These are phyloP conservation scores for Oligia fasciuncula DNA, from an alignment of 2,888 invertebrate genomes.

Conservation along the genomic window DNA sequence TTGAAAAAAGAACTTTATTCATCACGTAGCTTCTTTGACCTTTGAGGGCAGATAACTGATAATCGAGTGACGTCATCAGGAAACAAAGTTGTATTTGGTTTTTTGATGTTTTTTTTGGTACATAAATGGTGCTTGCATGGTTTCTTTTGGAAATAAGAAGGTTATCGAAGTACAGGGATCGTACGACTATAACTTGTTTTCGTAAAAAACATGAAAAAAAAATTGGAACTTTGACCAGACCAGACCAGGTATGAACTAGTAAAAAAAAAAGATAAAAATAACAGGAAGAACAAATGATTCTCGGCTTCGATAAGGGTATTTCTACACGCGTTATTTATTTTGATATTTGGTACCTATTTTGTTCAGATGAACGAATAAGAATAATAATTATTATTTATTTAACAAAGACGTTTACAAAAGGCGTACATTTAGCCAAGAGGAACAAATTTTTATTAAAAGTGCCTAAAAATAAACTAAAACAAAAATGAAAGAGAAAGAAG, in stretches of 20 bases:
- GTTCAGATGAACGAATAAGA: too few species aligned
- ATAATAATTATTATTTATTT: too few species aligned
- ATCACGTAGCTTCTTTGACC: slow-evolving; percentile 31
- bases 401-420: too few species aligned
- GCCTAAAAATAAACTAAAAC: too few species aligned
- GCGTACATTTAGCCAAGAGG: too few species aligned
- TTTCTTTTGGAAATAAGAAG: background rate
- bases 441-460: too few species aligned
- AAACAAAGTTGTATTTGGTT: slow-evolving; percentile 15
- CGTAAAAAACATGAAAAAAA: too few species aligned
- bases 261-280: background rate
- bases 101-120: background rate
- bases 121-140: background rate
- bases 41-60: slow-evolving; percentile 35
- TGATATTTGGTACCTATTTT: too few species aligned
- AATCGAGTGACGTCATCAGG: slow-evolving; percentile 27
- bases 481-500: too few species aligned
- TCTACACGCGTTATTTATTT: background rate
- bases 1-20: slow-evolving; percentile 41
- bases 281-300: background rate
- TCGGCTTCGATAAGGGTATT: background rate
- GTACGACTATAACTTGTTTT: too few species aligned
- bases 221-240: background rate
- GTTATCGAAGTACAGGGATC: background rate
- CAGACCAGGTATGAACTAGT: background rate